Conservation (phyloP, 2,797 vertebrate genomes). For the Sebastes minor region DNA sequence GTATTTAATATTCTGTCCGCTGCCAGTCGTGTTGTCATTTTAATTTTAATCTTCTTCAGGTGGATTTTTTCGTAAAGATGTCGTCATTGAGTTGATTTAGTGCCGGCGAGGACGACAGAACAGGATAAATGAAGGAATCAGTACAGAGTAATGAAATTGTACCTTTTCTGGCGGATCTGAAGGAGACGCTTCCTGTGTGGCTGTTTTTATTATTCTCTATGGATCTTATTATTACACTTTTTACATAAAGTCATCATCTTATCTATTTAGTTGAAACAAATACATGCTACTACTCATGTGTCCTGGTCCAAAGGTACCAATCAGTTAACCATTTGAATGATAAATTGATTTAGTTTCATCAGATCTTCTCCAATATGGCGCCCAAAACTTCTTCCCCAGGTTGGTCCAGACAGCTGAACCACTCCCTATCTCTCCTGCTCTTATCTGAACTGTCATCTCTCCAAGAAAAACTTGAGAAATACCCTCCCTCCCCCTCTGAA, state of each 20-base stretch:
- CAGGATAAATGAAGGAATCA: not conserved
- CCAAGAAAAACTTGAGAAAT: slow-evolving; percentile 23
- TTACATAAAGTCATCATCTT: not conserved
- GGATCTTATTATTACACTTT: not conserved
- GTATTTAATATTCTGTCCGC: not conserved
- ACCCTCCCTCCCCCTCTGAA: not conserved
- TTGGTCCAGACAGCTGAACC: not conserved
- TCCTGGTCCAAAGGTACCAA: not conserved
- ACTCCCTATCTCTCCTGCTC: not conserved
- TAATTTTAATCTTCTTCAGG: not conserved
- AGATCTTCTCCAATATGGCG: not conserved
- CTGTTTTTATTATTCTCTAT: not conserved
- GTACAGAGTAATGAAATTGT: not conserved
- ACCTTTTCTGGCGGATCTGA: not conserved
- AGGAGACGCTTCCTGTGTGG: not conserved
- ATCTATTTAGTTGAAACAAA: not conserved
- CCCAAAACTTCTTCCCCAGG: not conserved
- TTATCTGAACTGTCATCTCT: slow-evolving; percentile 34
- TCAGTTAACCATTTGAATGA: not conserved
- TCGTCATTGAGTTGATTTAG: not conserved
- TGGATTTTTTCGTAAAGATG: not conserved
- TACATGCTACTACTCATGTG: too few relatives aligned
- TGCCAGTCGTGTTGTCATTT: not conserved
- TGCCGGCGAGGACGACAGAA: not conserved
- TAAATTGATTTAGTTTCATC: not conserved